Base-by-base conservation (phyloP, 2,113 vertebrate species). In the Oreochromis aureus region DNA sequence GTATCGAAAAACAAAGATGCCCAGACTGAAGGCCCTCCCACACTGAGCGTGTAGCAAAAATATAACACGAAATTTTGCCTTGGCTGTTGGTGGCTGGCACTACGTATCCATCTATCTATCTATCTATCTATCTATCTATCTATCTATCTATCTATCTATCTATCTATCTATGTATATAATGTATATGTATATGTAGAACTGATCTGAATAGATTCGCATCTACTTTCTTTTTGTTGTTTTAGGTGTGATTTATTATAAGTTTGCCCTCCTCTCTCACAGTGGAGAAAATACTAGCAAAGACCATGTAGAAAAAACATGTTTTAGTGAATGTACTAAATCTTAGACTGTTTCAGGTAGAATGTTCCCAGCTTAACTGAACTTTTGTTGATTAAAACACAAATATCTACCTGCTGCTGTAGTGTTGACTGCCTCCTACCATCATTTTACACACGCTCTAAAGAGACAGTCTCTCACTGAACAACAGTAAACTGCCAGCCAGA, bases 111-210 rank as follows among this genome's bases (percentile, higher is more conserved):
- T 44, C 5, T 11, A 5, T 44, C 41, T 12, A 3, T n/a, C 5
- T n/a, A 0, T 51, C 7, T 18, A 4, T 48, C 4, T 48, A 7
- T 46, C 0, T 18, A 2, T 46, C 6, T 15, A 30, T 30, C 27
- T 30, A 4, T 24, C 22, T 24, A 24, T 24, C 22, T 24, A 24
- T 24, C 22, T 24, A 24, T 24, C 22, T 22, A 22, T n/a, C n/a
- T n/a, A n/a, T n/a, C n/a, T n/a, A n/a, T n/a, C n/a, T n/a, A n/a
- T n/a, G n/a, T n/a, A n/a, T n/a, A n/a, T n/a, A n/a, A n/a, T n/a
- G n/a, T n/a, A n/a, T n/a, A n/a, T n/a, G n/a, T n/a, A 2, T 41
- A 44, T 41, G 7, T 7, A 16, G 11, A 56, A 56, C 55, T 58
- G 55, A 58, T 58, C 12, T 15, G 55, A 58, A 59, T 61, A 61